These are phyloP conservation scores for Elephas maximus DNA, from an alignment of 2,113 vertebrate genomes.

Conservation along the genomic window DNA sequence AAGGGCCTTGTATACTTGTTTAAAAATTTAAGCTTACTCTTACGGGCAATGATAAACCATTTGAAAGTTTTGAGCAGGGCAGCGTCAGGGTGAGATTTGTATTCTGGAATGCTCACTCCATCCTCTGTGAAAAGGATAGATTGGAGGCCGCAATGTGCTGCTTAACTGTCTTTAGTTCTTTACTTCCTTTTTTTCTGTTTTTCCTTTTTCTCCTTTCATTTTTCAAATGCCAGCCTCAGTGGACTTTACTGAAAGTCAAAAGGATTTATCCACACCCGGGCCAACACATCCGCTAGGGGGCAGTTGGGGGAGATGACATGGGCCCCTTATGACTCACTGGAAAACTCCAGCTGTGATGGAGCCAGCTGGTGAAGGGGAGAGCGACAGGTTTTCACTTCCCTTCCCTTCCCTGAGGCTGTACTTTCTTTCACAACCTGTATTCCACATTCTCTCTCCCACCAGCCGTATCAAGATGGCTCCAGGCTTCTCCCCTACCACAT, in stretches of 20 bases:
- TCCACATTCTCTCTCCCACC: neutral
- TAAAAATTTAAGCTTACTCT: neutral
- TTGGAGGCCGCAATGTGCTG: neutral
- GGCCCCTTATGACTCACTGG: neutral
- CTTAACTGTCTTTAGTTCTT: neutral
- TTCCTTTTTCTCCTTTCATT: neutral
- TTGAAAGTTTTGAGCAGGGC: neutral
- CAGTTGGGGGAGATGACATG: neutral
- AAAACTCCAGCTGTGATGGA: neutral
- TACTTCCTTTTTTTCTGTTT: neutral
- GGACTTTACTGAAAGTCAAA: neutral
- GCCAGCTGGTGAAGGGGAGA: neutral
- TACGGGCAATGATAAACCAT: conserved; percentile 41
- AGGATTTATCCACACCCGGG: neutral
- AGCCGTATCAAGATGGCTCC: neutral
- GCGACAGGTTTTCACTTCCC: neutral
- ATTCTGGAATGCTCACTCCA: neutral
- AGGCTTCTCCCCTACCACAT: neutral
- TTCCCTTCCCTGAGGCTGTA: neutral
- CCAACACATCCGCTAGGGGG: neutral
- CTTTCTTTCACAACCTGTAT: neutral
- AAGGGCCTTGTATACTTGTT: neutral
- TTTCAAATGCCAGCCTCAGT: neutral
- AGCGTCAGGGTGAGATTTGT: neutral
- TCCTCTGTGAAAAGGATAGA: neutral